These are phyloP conservation scores for Notoglanidium macrostoma DNA, from an alignment of 2,797 vertebrate genomes.

Conservation along the genomic window DNA sequence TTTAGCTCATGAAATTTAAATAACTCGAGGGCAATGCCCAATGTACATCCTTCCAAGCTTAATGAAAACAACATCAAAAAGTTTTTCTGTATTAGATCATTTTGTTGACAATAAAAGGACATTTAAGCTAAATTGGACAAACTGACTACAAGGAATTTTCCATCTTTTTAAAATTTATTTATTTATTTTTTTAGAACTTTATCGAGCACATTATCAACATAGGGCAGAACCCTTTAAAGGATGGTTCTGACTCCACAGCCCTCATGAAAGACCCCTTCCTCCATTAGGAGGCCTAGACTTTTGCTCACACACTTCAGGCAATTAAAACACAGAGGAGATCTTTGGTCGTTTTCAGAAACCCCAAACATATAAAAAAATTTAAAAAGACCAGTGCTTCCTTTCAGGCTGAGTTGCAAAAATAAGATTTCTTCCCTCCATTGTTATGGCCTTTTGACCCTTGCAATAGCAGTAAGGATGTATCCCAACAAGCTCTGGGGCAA, in stretches of 20 bases:
- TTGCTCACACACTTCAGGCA: conserved; percentile 82
- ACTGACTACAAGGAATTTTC: neutral
- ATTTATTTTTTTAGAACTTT: conserved; percentile 64
- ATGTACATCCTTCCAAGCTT: conserved; percentile 66
- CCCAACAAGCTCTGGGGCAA: conserved; percentile 82
- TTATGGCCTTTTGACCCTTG: conserved; percentile 74
- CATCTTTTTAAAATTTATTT: conserved; percentile 48
- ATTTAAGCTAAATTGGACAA: neutral
- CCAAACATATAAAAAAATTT: conserved; percentile 59
- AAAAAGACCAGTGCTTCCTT: conserved; percentile 70
- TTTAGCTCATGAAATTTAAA: conserved; percentile 53
- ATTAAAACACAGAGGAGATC: conserved; percentile 82
- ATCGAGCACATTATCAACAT: conserved; percentile 80
- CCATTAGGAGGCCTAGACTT: conserved; percentile 76
- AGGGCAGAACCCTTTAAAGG: conserved; percentile 72
- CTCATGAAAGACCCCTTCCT: conserved; percentile 76
- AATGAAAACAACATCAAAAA: conserved; percentile 55
- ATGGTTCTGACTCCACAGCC: conserved; percentile 72
- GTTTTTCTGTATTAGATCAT: neutral
- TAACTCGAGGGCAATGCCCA: conserved; percentile 38
- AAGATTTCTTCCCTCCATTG: conserved; percentile 77
- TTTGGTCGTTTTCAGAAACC: conserved; percentile 72
- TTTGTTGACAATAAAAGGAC: conserved; percentile 8
- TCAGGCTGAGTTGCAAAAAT: conserved; percentile 78
- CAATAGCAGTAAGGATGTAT: conserved; percentile 79